Conservation (phyloP, 2,797 vertebrate species). For the Pagetopsis macropterus region DNA sequence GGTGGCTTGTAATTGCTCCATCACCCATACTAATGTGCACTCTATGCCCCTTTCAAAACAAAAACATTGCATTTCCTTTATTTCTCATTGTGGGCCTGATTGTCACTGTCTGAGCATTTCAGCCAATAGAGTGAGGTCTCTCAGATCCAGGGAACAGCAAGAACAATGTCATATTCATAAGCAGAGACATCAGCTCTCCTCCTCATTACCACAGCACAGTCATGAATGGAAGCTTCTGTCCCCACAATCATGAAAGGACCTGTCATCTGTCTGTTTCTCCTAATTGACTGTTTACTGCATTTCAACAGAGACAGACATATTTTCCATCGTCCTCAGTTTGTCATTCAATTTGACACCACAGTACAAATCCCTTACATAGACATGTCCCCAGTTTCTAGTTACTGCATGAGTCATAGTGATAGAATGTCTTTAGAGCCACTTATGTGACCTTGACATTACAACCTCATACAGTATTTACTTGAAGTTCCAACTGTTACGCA, state of each 20-base stretch:
- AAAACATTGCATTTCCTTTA: constrained; percentile 76
- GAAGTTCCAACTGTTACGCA: constrained; percentile 57
- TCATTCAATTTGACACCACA: constrained; percentile 62
- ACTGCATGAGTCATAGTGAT: constrained; percentile 51
- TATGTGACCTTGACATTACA: constrained; percentile 61
- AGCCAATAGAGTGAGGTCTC: constrained; percentile 75
- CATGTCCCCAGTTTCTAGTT: constrained; percentile 35
- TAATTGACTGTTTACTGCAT: constrained; percentile 78
- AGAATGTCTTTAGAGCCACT: constrained; percentile 36
- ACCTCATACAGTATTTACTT: constrained; percentile 46
- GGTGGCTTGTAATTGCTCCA: constrained; percentile 79
- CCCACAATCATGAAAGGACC: constrained; percentile 74
- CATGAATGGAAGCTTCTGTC: constrained; percentile 75
- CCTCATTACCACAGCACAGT: constrained; percentile 78
- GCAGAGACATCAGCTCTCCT: constrained; percentile 77
- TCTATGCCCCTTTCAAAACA: constrained; percentile 78
- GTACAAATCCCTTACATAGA: constrained; percentile 44
- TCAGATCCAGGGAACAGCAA: constrained; percentile 77
- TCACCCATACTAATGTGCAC: constrained; percentile 83
- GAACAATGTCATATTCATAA: constrained; percentile 88
- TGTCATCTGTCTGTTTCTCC: constrained; percentile 78
- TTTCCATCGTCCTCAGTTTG: constrained; percentile 64
- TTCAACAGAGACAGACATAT: constrained; percentile 64
- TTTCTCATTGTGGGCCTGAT: constrained; percentile 64
- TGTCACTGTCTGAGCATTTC: constrained; percentile 63